A percentile compares a stretch with the other conserved stretches of the same genome.
phyloP scores from a whole-genome alignment of 2,888 invertebrate genomes.

The Sepioteuthis lessoniana region DNA sequence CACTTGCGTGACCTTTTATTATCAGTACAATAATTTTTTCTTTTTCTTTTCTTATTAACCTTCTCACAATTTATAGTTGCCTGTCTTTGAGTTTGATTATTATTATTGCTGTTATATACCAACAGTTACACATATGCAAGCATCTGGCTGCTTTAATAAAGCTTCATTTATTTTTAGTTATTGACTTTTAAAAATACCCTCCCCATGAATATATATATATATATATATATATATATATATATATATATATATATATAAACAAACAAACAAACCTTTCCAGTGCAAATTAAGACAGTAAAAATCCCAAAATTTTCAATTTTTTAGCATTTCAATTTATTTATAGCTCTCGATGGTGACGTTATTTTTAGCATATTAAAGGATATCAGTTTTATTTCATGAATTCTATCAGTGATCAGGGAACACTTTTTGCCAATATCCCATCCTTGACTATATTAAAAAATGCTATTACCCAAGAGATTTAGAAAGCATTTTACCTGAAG shows the following conservation, averaged over 20 bases:
- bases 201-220: too few species aligned
- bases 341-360: too few species aligned
- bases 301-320: not conserved
- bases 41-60: not conserved
- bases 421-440: too few species aligned
- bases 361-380: too few species aligned
- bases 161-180: not conserved
- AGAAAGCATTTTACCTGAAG: too few species aligned
- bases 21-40: not conserved
- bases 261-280: not conserved
- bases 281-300: slow-evolving; percentile 18
- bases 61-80: not conserved
- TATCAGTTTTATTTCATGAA: too few species aligned
- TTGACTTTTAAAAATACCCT: not conserved
- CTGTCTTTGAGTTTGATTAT: slow-evolving; percentile 11
- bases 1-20: not conserved
- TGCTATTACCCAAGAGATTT: too few species aligned
- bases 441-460: too few species aligned
- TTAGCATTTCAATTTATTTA: too few species aligned
- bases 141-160: slow-evolving; percentile 9
- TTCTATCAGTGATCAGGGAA: too few species aligned
- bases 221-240: too few species aligned
- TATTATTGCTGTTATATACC: not conserved
- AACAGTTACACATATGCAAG: not conserved
- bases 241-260: too few species aligned